These are phyloP conservation scores for Coccyzus lansbergi DNA, from an alignment of 2,797 vertebrate species.

Conservation along the genomic window DNA sequence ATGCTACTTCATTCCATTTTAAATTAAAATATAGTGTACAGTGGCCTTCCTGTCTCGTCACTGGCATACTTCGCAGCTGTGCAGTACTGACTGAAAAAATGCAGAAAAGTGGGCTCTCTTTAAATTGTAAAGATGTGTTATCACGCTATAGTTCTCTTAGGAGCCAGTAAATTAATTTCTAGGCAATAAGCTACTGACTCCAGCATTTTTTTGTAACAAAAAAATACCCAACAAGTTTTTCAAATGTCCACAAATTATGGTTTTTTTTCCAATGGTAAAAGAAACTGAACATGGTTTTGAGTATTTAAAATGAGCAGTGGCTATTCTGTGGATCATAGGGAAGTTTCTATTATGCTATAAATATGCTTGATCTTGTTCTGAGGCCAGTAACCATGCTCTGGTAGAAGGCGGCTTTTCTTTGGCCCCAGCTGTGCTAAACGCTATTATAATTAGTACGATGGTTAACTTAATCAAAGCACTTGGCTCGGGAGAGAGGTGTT, in stretches of 20 bases:
- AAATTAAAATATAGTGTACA: conserved; percentile 1
- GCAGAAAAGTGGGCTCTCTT: not conserved
- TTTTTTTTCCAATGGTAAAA: not conserved
- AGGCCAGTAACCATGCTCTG: not conserved
- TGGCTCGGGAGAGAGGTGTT: conserved; percentile 54
- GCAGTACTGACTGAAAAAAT: not conserved
- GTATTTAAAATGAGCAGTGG: not conserved
- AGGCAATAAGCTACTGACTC: not conserved
- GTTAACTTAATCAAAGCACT: conserved; percentile 70
- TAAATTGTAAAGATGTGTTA: conserved; percentile 27
- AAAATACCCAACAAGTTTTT: not conserved
- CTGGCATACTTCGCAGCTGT: not conserved
- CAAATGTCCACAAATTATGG: not conserved
- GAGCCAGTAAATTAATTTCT: conserved; percentile 25
- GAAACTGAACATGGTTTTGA: not conserved
- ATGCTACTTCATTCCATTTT: conserved; percentile 41
- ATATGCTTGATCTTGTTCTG: not conserved
- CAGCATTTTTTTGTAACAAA: not conserved
- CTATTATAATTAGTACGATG: conserved; percentile 56
- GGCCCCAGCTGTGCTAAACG: conserved; percentile 63
- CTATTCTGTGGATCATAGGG: not conserved
- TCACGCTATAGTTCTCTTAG: not conserved
- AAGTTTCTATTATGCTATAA: not conserved
- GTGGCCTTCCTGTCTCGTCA: conserved; percentile 22
- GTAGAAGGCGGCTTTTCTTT: conserved; percentile 53